Percentiles rank a stretch among this genome's conserved stretches.
phyloP scores from a whole-genome alignment of 2,113 vertebrate species.

The Cathartes aura region DNA sequence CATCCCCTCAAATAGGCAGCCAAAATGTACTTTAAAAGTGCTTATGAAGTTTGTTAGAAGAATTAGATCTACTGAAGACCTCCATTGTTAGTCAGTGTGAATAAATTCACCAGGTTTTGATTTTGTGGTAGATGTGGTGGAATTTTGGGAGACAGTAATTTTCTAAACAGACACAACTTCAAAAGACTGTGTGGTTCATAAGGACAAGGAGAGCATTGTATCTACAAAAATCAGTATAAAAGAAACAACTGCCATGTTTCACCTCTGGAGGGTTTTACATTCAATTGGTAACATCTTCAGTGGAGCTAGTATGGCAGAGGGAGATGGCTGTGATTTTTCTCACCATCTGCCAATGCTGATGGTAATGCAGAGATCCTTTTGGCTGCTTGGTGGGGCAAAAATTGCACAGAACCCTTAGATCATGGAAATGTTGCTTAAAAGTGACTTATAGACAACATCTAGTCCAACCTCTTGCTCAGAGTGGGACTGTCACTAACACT shows the following conservation, averaged over 20 bases:
- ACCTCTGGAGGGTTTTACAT: background rate
- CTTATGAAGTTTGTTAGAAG: background rate
- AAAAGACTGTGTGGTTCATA: background rate
- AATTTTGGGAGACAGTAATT: background rate
- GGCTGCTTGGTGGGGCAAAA: background rate
- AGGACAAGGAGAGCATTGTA: background rate
- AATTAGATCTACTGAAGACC: background rate
- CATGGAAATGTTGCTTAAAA: background rate
- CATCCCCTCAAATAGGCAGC: background rate
- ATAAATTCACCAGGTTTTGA: background rate
- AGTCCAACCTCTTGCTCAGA: background rate
- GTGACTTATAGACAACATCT: background rate
- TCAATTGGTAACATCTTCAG: background rate
- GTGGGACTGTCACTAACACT: background rate
- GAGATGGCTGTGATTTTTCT: background rate
- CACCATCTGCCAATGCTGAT: background rate
- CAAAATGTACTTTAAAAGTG: background rate
- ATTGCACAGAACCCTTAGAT: background rate
- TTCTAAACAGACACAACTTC: background rate
- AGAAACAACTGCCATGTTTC: background rate
- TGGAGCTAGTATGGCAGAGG: background rate
- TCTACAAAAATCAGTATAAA: background rate
- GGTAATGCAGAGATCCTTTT: background rate
- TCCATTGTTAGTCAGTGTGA: background rate
- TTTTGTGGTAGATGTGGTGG: background rate